Base-by-base conservation (phyloP, 2,888 invertebrate genomes). In the Cephus pulcher region DNA sequence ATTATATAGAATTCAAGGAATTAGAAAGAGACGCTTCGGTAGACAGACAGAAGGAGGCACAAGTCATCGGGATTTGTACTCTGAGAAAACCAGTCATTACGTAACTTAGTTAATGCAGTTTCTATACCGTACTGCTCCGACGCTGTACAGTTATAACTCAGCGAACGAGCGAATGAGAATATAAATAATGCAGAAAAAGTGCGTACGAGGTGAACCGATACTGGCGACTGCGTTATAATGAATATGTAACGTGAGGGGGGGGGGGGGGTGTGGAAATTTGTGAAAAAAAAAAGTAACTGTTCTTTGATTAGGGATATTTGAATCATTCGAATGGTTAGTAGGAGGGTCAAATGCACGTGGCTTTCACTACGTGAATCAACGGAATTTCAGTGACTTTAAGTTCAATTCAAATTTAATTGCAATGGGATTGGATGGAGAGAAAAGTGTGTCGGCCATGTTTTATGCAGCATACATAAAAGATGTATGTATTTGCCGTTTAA, bases 21-120 rank as follows among this genome's bases (percentile, higher is more conserved):
- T 56, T 56, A 56, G 56, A 30, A 74, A 69, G 33, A 37, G 12
- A 69, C n/a, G 32, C 37, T 33, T 30, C 40, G 69, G 69, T 74
- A 74, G 34, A 30, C 35, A 76, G 68, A 56, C 79, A 76, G 79
- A 80, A 12, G 71, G 75, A 77, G 80, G 75, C 74, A 68, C 37
- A 79, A 70, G 80, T 77, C 73, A 80, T 80, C 79, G 77, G 79
- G 82, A 83, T 81, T 82, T 80, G 78, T 81, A 82, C 80, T 79
- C 75, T 77, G 79, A 79, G 80, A 80, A 79, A 80, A 84, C 82
- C 82, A 83, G 83, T 85, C 82, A 82, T 86, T 86, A 83, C 83
- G 85, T 85, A 86, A 86, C 81, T 82, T 81, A 76, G 80, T 82
- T 84, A 84, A 83, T 80, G 81, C 79, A 78, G 77, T 77, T 75